Evolutionary conservation across 64 coral and sea anemone species (phyloP).

Genomic region (Hydrozoanthus tunicans): DNA sequence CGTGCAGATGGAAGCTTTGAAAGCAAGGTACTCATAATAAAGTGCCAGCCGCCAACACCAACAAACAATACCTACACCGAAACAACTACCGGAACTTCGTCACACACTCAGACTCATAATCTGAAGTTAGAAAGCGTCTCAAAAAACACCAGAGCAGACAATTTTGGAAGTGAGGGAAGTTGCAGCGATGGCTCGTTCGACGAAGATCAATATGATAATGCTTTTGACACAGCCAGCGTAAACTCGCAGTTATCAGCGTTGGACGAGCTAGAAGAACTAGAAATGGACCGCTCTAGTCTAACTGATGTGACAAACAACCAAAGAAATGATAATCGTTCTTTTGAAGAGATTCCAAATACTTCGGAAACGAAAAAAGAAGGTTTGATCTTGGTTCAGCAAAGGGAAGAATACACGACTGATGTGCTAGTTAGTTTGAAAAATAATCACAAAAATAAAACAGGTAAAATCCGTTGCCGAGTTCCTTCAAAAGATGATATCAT

Average conservation of each 20-base stretch:
- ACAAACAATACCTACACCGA: not conserved
- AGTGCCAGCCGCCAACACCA: not conserved
- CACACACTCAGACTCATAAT: not conserved
- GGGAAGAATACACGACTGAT: not conserved
- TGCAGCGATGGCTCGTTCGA: conserved; percentile 35
- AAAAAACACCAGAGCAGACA: conserved; percentile 10
- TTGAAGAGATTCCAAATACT: not conserved
- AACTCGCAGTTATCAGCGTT: conserved; percentile 54
- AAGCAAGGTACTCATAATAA: not conserved
- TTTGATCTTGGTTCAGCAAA: not conserved
- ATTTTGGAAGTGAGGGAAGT: conserved; percentile 40
- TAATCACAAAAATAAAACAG: not conserved
- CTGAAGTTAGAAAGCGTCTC: not conserved
- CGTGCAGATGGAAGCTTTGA: not conserved
- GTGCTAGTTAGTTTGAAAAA: conserved; percentile 10
- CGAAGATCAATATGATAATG: conserved; percentile 5
- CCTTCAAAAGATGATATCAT: conserved; percentile 4
- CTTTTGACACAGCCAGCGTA: conserved; percentile 32
- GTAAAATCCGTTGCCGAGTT: conserved; percentile 27
- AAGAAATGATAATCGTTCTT: not conserved
- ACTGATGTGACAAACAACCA: not conserved
- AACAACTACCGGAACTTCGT: not conserved
- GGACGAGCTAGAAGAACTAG: conserved; percentile 32
- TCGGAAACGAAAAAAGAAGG: not conserved
- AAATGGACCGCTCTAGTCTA: not conserved